Evolutionary conservation across 2,888 invertebrate species (phyloP).

Genomic region (Pseudanteris insignis): DNA sequence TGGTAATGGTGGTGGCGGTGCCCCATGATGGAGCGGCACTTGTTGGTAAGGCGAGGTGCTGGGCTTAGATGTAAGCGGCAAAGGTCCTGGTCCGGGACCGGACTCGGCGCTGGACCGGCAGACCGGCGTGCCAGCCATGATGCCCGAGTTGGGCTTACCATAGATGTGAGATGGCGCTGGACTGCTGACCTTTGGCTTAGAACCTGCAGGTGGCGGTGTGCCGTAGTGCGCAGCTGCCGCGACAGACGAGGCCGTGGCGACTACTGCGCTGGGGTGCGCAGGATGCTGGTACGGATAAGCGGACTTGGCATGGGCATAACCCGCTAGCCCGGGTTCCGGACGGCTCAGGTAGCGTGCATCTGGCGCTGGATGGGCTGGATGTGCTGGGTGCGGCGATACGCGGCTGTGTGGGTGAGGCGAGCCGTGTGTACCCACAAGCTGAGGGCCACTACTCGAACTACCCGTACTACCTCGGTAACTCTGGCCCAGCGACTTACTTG

Average conservation of each 20-base stretch:
- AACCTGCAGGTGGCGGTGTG: slow-evolving; percentile 67
- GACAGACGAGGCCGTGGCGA: slow-evolving; percentile 65
- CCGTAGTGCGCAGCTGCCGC: slow-evolving; percentile 68
- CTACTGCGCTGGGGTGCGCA: slow-evolving; percentile 50
- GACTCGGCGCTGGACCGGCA: slow-evolving; percentile 65
- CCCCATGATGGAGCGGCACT: slow-evolving; percentile 68
- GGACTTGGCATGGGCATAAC: slow-evolving; percentile 62
- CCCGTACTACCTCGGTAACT: slow-evolving; percentile 51
- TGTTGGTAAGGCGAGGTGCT: slow-evolving; percentile 70
- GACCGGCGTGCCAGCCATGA: slow-evolving; percentile 70
- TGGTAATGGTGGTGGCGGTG: slow-evolving; percentile 65
- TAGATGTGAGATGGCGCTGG: slow-evolving; percentile 82
- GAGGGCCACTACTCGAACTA: slow-evolving; percentile 48
- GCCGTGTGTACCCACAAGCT: slow-evolving; percentile 66
- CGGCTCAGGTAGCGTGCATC: slow-evolving; percentile 62
- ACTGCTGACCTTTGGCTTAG: slow-evolving; percentile 73
- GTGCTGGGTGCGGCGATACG: slow-evolving; percentile 50
- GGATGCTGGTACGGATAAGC: slow-evolving; percentile 65
- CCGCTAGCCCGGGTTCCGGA: slow-evolving; percentile 58
- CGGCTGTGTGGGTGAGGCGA: slow-evolving; percentile 55
- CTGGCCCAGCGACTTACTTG: slow-evolving; percentile 55
- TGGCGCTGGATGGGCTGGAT: slow-evolving; percentile 63
- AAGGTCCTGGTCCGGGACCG: slow-evolving; percentile 62
- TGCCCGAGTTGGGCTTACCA: slow-evolving; percentile 72
- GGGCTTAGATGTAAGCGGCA: slow-evolving; percentile 72